A percentile compares a stretch with the other conserved stretches of the same genome.
Conservation (phyloP, 2,797 vertebrate species). For the Acanthornis magna region DNA sequence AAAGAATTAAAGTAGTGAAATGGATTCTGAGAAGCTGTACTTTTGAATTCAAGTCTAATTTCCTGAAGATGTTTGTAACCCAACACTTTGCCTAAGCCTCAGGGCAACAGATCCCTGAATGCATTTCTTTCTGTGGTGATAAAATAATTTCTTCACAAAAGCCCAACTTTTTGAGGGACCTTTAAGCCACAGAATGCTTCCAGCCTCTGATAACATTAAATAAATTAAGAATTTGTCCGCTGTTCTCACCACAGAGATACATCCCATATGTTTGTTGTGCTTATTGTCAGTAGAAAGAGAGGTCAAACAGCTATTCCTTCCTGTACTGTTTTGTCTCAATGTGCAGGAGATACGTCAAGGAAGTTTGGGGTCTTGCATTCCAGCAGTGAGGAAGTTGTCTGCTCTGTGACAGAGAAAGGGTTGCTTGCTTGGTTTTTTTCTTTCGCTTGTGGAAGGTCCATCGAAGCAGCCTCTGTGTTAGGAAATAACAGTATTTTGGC, state of each 20-base stretch:
- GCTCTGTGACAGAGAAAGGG: neutral
- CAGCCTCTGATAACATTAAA: slow-evolving; percentile 11
- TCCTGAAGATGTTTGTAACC: neutral
- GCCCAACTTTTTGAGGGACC: neutral
- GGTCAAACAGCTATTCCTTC: slow-evolving; percentile 41
- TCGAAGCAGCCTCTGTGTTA: neutral
- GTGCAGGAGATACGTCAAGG: slow-evolving; percentile 7
- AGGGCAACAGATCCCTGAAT: neutral
- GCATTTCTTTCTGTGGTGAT: neutral
- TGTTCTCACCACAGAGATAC: neutral
- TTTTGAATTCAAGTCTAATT: neutral
- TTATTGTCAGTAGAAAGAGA: slow-evolving; percentile 32
- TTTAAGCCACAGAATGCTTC: neutral
- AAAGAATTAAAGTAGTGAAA: neutral
- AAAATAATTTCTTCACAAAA: neutral
- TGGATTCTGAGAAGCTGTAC: neutral
- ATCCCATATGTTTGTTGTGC: slow-evolving; percentile 45
- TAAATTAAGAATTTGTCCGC: neutral
- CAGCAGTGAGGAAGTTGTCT: neutral
- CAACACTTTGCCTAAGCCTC: neutral
- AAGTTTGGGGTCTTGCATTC: slow-evolving; percentile 21
- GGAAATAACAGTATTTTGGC: neutral
- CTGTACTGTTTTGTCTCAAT: slow-evolving; percentile 52
- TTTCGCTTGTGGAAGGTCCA: neutral
- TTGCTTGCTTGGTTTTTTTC: neutral